Percentiles rank a stretch among this genome's conserved stretches.
Evolutionary conservation across 2,113 vertebrate species (phyloP).

Genomic region (Sprattus sprattus): DNA sequence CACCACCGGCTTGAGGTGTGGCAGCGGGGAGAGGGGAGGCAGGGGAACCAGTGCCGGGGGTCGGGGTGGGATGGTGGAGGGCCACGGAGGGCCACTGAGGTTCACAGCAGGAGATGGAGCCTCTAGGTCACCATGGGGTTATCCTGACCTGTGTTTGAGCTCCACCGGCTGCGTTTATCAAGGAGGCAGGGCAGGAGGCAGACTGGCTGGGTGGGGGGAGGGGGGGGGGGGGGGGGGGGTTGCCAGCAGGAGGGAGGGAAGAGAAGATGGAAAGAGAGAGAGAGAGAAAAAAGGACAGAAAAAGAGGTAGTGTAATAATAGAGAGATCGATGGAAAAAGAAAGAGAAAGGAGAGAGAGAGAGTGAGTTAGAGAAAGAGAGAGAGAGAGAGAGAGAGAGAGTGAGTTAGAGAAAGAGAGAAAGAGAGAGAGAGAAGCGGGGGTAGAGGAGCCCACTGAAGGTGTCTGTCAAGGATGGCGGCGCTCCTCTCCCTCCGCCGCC

Average conservation of each 20-base stretch:
- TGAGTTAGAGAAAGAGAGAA: neutral
- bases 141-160: constrained; percentile 76
- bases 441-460: constrained; percentile 50
- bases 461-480: constrained; percentile 65
- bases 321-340: neutral
- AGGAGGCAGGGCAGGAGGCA: constrained; percentile 59
- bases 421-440: neutral
- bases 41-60: neutral
- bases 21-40: neutral
- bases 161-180: constrained; percentile 77
- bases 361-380: neutral
- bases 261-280: constrained; percentile 25
- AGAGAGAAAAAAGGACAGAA: neutral
- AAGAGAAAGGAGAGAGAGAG: constrained; percentile 30
- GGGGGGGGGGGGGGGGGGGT: constrained; percentile 28
- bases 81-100: constrained; percentile 76
- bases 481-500: constrained; percentile 42
- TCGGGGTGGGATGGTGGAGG: constrained; percentile 23
- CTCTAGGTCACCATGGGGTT: constrained; percentile 82
- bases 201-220: constrained; percentile 28
- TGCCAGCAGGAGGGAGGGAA: neutral
- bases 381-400: neutral
- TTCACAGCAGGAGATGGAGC: constrained; percentile 76
- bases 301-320: neutral
- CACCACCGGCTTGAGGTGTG: neutral